phyloP scores from a whole-genome alignment of 2,888 invertebrate species.

The Tortrix viridana region DNA sequence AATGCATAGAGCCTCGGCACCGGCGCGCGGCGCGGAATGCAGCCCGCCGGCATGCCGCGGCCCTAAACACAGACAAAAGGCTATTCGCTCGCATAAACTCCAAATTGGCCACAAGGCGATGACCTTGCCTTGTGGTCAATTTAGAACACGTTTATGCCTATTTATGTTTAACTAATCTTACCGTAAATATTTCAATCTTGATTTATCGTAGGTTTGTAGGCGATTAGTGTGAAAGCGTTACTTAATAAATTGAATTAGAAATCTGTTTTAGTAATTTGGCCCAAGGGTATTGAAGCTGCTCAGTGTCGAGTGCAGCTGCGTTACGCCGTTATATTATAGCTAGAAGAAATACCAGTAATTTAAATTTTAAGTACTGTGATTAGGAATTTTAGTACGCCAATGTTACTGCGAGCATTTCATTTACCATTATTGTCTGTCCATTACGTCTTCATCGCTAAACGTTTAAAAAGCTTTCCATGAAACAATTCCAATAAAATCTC shows the following conservation, averaged over 20 bases:
- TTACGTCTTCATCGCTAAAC: too few species aligned
- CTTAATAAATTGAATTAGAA: conserved; percentile 33
- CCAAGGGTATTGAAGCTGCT: conserved; percentile 24
- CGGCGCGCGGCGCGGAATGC: conserved; percentile 52
- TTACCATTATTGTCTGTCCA: too few species aligned
- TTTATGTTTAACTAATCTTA: conserved; percentile 25
- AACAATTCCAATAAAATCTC: too few species aligned
- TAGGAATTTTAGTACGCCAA: not conserved
- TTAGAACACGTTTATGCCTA: conserved; percentile 20
- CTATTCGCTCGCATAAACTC: conserved; percentile 32
- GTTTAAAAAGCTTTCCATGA: too few species aligned
- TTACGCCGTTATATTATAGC: conserved; percentile 17
- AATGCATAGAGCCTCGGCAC: not conserved
- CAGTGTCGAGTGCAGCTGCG: conserved; percentile 24
- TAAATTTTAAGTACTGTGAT: not conserved
- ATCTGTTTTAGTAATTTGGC: conserved; percentile 34
- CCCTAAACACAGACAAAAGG: conserved; percentile 40
- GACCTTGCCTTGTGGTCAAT: conserved; percentile 16
- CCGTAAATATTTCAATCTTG: conserved; percentile 31
- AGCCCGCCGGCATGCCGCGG: conserved; percentile 55
- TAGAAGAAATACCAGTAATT: not conserved
- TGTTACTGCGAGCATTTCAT: too few species aligned
- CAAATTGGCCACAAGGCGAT: conserved; percentile 2
- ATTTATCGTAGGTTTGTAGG: conserved; percentile 26
- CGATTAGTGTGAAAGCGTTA: conserved; percentile 30